These are phyloP conservation scores for Junonia oenone DNA, from an alignment of 2,888 invertebrate genomes.

Conservation along the genomic window DNA sequence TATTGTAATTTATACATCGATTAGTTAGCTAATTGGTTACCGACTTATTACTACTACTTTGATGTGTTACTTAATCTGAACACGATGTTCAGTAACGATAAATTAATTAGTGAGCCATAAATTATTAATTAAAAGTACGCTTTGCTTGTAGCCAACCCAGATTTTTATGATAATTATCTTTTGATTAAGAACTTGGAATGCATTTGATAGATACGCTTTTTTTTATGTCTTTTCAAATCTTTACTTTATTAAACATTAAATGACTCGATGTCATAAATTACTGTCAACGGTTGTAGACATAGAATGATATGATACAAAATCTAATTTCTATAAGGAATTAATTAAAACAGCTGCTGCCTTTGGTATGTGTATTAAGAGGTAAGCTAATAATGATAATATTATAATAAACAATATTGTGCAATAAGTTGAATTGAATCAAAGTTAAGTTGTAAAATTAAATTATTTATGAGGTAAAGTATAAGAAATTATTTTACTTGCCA, in stretches of 20 bases:
- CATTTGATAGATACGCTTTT: not conserved
- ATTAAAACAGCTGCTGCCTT: not conserved
- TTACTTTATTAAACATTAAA: not conserved
- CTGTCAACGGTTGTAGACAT: not conserved
- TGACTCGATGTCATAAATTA: not conserved
- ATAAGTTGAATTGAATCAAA: not conserved
- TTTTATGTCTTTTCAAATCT: not conserved
- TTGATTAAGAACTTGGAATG: not conserved
- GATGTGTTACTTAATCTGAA: not conserved
- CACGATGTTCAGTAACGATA: not conserved
- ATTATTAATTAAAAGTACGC: not conserved
- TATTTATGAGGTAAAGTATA: constrained; percentile 17
- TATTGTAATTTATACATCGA: not conserved
- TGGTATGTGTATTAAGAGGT: not conserved
- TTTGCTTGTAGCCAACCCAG: not conserved
- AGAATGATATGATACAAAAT: not conserved
- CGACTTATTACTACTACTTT: no score
- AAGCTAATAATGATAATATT: not conserved
- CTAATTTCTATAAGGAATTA: not conserved
- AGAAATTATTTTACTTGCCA: constrained; percentile 19
- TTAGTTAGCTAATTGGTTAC: not conserved
- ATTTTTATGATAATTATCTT: not conserved
- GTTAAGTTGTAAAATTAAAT: constrained; percentile 5
- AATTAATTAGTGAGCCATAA: not conserved
- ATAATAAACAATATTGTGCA: not conserved